Conservation (phyloP, 2,113 vertebrate species). For the Nothoprocta pentlandii region DNA sequence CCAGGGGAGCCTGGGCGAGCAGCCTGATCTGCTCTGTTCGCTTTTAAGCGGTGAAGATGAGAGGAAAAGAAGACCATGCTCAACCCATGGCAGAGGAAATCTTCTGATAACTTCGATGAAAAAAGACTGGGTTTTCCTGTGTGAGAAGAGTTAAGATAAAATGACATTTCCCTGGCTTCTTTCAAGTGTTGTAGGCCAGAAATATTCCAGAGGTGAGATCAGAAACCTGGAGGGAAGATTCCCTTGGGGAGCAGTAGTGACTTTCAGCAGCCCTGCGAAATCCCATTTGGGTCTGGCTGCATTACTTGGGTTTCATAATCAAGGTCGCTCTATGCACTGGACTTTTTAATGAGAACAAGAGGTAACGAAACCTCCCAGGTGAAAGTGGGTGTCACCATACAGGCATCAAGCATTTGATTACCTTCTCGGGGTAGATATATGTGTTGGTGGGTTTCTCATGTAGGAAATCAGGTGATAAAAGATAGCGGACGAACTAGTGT, state of each 20-base stretch:
- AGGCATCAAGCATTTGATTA: neutral
- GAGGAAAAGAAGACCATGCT: neutral
- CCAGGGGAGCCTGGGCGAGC: neutral
- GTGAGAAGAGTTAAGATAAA: constrained; percentile 21
- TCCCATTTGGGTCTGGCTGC: neutral
- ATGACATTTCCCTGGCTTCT: constrained; percentile 9
- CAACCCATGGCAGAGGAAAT: fast-evolving
- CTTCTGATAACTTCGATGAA: neutral
- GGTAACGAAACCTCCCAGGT: neutral
- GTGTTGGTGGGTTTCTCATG: neutral
- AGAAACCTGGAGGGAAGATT: neutral
- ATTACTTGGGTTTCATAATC: neutral
- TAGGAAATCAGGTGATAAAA: constrained; percentile 17
- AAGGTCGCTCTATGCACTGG: neutral
- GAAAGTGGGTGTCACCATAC: neutral
- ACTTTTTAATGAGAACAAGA: neutral
- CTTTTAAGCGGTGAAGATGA: neutral
- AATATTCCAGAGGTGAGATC: neutral
- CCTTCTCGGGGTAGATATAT: neutral
- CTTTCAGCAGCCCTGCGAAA: neutral
- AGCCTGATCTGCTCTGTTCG: neutral
- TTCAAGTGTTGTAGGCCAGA: neutral
- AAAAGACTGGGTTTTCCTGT: neutral
- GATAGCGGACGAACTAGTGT: neutral
- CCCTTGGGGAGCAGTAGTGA: neutral